Conservation (phyloP, 2,113 vertebrate species). For the Lonchura striata region DNA sequence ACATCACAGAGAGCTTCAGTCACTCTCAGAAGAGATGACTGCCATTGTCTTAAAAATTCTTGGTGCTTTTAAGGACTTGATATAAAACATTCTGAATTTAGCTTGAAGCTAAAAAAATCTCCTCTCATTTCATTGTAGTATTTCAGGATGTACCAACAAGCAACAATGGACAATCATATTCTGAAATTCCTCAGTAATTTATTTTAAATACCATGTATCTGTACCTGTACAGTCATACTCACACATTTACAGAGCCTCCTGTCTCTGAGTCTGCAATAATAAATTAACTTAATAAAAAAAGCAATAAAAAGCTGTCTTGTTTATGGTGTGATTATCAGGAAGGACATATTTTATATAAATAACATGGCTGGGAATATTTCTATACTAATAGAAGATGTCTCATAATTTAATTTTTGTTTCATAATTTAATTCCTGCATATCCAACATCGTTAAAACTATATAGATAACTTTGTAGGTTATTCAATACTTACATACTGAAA, state of each 20-base stretch:
- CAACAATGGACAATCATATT: background rate
- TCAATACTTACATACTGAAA: background rate
- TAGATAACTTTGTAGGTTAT: background rate
- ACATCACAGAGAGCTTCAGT: background rate
- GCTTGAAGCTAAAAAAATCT: background rate
- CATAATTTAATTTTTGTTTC: background rate
- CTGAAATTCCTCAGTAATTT: background rate
- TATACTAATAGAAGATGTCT: background rate
- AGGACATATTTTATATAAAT: constrained; percentile 4
- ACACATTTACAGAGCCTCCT: background rate
- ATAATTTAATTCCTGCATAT: background rate
- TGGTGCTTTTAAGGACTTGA: background rate
- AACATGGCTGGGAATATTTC: background rate
- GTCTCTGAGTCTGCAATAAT: background rate
- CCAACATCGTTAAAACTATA: background rate
- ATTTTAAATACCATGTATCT: background rate
- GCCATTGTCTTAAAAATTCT: background rate
- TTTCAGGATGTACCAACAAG: background rate
- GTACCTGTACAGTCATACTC: background rate
- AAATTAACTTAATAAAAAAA: constrained; percentile 36
- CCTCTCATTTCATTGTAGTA: background rate
- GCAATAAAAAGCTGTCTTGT: background rate
- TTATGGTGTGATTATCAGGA: constrained; percentile 16
- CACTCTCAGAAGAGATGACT: background rate
- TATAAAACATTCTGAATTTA: background rate